Conservation (phyloP, 1,140 invertebrate species). For the Trissolcus basalis region DNA sequence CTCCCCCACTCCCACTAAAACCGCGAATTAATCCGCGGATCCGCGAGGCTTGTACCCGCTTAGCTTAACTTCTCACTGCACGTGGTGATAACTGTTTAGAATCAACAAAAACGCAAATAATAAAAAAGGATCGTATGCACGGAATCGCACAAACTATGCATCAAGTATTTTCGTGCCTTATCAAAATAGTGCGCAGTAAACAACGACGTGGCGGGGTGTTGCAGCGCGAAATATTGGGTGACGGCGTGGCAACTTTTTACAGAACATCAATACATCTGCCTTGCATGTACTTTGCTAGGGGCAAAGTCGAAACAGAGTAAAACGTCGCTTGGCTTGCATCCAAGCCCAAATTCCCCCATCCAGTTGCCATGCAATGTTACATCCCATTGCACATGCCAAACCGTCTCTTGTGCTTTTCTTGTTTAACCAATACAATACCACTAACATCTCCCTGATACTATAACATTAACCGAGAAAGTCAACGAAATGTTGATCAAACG, state of each 20-base stretch:
- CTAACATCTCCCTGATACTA: conserved; percentile 61
- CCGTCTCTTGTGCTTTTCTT: conserved; percentile 65
- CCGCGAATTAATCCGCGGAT: too few species aligned
- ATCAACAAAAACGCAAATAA: conserved; percentile 8
- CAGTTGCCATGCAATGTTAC: conserved; percentile 66
- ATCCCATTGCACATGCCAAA: conserved; percentile 74
- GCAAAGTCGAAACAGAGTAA: conserved; percentile 67
- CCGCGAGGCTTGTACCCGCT: too few species aligned
- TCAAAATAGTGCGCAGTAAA: conserved; percentile 36
- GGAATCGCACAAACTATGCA: conserved; percentile 34
- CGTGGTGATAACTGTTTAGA: conserved; percentile 1
- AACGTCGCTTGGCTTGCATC: conserved; percentile 67
- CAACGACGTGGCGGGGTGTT: conserved; percentile 53
- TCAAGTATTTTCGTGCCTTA: conserved; percentile 40
- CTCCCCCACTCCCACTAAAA: too few species aligned
- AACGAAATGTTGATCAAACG: conserved; percentile 39
- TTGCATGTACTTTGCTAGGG: conserved; percentile 63
- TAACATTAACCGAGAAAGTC: conserved; percentile 56
- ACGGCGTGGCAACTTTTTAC: conserved; percentile 69
- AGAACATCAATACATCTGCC: conserved; percentile 68
- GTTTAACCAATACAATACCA: conserved; percentile 57
- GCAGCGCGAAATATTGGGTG: conserved; percentile 65
- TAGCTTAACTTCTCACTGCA: too few species aligned
- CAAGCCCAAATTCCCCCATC: conserved; percentile 67
- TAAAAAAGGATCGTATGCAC: conserved; percentile 7